Percentiles rank a stretch among this genome's conserved stretches.
phyloP scores from a whole-genome alignment of 2,113 vertebrate species.

The Paradoxurus hermaphroditus region DNA sequence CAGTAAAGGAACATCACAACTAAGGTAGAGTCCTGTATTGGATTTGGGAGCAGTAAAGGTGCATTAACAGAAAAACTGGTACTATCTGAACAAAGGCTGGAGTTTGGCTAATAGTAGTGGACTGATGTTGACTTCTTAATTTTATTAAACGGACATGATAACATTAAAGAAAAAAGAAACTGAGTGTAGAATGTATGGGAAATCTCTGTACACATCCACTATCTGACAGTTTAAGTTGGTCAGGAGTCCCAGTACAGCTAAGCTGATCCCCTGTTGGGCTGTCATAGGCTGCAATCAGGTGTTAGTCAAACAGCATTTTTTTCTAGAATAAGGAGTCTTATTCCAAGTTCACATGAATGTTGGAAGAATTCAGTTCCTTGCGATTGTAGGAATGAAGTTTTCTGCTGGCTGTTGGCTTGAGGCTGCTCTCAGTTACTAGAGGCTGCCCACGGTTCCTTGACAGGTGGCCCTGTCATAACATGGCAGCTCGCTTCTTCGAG shows the following conservation, averaged over 20 bases:
- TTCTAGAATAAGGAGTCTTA: not conserved
- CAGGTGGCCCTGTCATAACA: not conserved
- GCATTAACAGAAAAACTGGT: not conserved
- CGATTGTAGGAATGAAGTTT: not conserved
- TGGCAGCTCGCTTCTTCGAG: not conserved
- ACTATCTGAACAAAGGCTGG: not conserved
- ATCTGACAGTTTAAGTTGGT: not conserved
- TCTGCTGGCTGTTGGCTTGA: not conserved
- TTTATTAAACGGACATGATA: not conserved
- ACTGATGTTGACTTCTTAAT: not conserved
- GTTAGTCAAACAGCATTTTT: not conserved
- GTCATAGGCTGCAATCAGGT: not conserved
- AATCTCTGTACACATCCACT: not conserved
- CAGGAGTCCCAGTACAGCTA: not conserved
- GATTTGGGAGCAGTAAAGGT: not conserved
- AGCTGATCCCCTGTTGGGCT: not conserved
- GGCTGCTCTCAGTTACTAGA: not conserved
- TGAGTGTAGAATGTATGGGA: not conserved
- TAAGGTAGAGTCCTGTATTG: not conserved
- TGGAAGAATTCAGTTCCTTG: not conserved
- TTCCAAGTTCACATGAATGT: not conserved
- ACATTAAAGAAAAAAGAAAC: not conserved
- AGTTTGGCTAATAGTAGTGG: not conserved
- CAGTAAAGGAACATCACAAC: not conserved
- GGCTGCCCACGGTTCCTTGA: not conserved